A percentile compares a stretch with the other conserved stretches of the same genome.
These are phyloP conservation scores for Syngnathus floridae DNA, from an alignment of 2,113 vertebrate species.

Conservation along the genomic window DNA sequence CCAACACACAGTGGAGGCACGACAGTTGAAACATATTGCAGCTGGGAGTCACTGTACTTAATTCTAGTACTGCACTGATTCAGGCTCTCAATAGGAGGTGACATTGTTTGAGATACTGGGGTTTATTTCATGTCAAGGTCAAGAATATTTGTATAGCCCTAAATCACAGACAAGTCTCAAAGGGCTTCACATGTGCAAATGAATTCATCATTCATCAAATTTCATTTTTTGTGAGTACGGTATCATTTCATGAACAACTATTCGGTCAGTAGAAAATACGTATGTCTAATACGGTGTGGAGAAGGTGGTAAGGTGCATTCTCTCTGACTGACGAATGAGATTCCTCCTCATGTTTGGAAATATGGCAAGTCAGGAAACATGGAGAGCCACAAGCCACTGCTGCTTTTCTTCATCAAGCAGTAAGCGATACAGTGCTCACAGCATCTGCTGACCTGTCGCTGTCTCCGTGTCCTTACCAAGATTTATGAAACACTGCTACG, in stretches of 20 bases:
- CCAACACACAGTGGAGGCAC: neutral
- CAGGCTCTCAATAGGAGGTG: conserved; percentile 14
- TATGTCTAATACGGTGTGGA: conserved; percentile 8
- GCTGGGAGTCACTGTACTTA: neutral
- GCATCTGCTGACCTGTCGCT: conserved; percentile 25
- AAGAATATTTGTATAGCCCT: too few species aligned
- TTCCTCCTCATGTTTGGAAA: conserved; percentile 18
- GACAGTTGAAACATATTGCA: neutral
- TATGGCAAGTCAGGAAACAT: conserved; percentile 17
- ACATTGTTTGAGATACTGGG: neutral
- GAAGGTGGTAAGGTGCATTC: conserved; percentile 7
- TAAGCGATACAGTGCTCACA: conserved; percentile 17
- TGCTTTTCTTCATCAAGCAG: conserved; percentile 13
- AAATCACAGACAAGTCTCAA: too few species aligned
- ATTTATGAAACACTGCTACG: conserved; percentile 17
- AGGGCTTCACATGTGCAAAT: too few species aligned
- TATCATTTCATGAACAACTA: neutral
- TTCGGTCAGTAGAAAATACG: conserved; percentile 2
- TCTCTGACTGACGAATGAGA: conserved; percentile 27
- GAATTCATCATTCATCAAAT: neutral
- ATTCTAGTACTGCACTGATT: conserved; percentile 10
- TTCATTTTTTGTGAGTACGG: neutral
- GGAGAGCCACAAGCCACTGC: conserved; percentile 20
- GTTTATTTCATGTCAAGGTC: neutral
- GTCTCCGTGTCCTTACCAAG: conserved; percentile 7